Percentiles rank a stretch among this genome's conserved stretches.
These are phyloP conservation scores for Fregata magnificens DNA, from an alignment of 2,113 vertebrate species.

Conservation along the genomic window DNA sequence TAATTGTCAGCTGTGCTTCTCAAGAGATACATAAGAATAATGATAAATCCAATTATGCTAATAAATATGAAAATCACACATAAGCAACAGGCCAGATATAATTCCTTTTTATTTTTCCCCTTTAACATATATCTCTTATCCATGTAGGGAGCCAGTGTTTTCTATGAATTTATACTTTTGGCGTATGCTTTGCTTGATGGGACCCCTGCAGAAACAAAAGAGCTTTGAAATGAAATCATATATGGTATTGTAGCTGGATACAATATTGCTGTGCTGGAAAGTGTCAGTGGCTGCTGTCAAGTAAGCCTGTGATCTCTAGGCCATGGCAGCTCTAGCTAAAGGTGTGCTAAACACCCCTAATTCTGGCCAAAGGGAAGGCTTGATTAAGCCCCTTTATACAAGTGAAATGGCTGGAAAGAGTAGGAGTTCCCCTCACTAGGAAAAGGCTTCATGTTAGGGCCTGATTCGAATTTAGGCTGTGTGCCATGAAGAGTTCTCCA, in stretches of 20 bases:
- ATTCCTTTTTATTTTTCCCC: constrained; percentile 22
- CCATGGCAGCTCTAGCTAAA: not conserved
- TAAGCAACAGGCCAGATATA: not conserved
- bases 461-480: not conserved
- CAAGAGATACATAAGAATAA: not conserved
- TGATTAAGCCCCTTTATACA: not conserved
- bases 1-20: not conserved
- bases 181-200: not conserved
- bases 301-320: not conserved
- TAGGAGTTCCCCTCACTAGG: not conserved
- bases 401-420: not conserved
- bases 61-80: constrained; percentile 10
- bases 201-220: not conserved
- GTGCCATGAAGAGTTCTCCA: not conserved
- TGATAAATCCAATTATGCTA: not conserved
- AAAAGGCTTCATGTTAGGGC: not conserved
- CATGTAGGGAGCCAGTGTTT: not conserved
- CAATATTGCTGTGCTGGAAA: not conserved
- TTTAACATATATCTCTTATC: not conserved
- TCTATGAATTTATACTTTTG: not conserved
- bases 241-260: not conserved
- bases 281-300: not conserved
- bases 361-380: not conserved
- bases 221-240: constrained; percentile 6
- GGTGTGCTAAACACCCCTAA: not conserved